Evolutionary conservation across 2,113 vertebrate genomes (phyloP), one percentile per base, ranked within the genome.

Genomic region (Coryphaenoides rupestris): DNA sequence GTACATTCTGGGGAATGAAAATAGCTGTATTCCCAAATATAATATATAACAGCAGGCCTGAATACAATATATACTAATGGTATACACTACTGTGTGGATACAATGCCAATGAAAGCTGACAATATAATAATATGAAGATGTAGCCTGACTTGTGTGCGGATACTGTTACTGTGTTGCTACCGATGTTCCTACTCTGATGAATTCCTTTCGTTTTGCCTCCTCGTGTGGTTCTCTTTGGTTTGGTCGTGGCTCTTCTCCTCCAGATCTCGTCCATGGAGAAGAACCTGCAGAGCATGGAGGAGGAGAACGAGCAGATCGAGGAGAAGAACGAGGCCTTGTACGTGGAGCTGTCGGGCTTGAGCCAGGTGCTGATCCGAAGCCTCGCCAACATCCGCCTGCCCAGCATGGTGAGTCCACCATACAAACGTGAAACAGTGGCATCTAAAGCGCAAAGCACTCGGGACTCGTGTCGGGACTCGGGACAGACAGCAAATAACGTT

Each of bases 221-320:
- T 23, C 3, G 13, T 58, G 15, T 5, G 5, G 22, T 5, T 9
- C 9, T 55, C 7, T 21, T 57, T 24, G 6, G 14, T 57, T 15
- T 56, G 22, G 16, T 10, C 65, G 3, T 62, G 45, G 40, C 12
- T 70, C 15, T 61, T 70, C 15, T 61, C 23, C 24, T 66, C 33
- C 63, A 99, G 97, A 98, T 99, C 81, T 95, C 94, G 19, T 95
- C 90, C 53, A 98, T 99, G 96, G 96, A 98, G 88, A 96, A 93
- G 79, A 98, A 97, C 86, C 91, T 99, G 70, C 94, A 92, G 89
- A 96, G 77, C 84, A 96, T 99, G 21, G 96, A 99, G 72, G 95
- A 98, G 69, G 97, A 98, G 77, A 99, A 99, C 61, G 95, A 95
- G 76, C 92, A 96, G 64, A 99, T 98, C 0, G 97, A 99, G 84